These are phyloP conservation scores for Mus caroli DNA, from an alignment of 2,797 vertebrate species.

Conservation along the genomic window DNA sequence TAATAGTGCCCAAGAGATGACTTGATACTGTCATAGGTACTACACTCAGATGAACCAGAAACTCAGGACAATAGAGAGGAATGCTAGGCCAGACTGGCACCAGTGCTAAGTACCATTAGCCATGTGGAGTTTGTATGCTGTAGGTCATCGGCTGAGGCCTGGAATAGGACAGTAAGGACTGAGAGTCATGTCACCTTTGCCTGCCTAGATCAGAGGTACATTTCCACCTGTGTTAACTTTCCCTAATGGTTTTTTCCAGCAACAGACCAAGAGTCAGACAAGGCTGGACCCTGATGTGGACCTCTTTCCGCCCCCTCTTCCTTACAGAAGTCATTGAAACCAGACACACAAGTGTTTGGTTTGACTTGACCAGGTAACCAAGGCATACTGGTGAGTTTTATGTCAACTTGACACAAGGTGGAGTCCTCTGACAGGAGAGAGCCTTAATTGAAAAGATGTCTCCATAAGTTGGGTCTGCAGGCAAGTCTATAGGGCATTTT, in stretches of 20 bases:
- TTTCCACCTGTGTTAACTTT: background rate
- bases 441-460: background rate
- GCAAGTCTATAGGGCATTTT: background rate
- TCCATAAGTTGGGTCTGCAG: background rate
- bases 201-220: background rate
- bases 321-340: background rate
- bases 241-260: background rate
- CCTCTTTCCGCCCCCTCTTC: background rate
- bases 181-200: background rate
- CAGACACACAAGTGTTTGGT: background rate
- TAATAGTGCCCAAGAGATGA: background rate
- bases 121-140: rapidly evolving
- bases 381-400: no score
- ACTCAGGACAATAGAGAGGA: background rate
- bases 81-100: background rate
- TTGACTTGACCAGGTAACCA: constrained; percentile 25
- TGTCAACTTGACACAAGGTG: background rate
- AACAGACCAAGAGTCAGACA: background rate
- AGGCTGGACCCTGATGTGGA: background rate
- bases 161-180: background rate
- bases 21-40: background rate
- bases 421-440: background rate
- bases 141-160: rapidly evolving
- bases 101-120: background rate
- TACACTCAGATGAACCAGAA: background rate